Base-by-base conservation (phyloP, 2,113 vertebrate species). In the Parotia lawesii region DNA sequence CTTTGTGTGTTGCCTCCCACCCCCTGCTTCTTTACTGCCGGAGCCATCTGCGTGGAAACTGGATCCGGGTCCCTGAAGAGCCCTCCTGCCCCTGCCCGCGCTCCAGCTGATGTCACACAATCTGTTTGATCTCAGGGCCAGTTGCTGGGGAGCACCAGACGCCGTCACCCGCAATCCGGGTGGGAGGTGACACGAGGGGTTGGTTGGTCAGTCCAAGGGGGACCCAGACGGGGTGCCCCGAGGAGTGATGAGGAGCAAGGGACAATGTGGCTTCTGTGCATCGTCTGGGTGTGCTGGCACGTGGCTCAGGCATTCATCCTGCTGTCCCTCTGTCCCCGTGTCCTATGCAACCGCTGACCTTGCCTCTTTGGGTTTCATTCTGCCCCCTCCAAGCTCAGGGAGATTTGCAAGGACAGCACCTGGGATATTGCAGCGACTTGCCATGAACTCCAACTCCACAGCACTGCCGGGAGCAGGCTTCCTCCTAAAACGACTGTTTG, bases 31-130 rank as follows among this genome's bases (percentile, higher is more conserved):
- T 89, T 83, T 96, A 92, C 77, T 62, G 56, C 87, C 1, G 37
- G 74, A 91, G 95, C 96, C 96, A 96, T 94, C 96, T 95, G 95
- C 22, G 3, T 93, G 96, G 97, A 95, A 95, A 94, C 90, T 74
- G 77, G 93, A 94, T 77, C 92, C 13, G 57, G 54, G 79, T 83
- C 92, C 66, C 89, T 13, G 10, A 88, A 91, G 81, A 76, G 76
- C 86, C 87, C 82, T 72, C 73, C 58, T 94, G 76, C 90, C 95
- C 94, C 81, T 75, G 91, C 85, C 85, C 65, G 71, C 4, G 71
- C 93, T 94, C 90, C 85, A 93, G 97, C 95, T 95, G 96, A 97
- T 92, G 94, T 94, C 96, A 94, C 89, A 56, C 93, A 92, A 96
- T 86, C 93, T 53, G 89, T 80, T 93, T 92, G 95, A 93, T 96